phyloP scores from a whole-genome alignment of 2,888 invertebrate genomes.

The Smittia sp. region DNA sequence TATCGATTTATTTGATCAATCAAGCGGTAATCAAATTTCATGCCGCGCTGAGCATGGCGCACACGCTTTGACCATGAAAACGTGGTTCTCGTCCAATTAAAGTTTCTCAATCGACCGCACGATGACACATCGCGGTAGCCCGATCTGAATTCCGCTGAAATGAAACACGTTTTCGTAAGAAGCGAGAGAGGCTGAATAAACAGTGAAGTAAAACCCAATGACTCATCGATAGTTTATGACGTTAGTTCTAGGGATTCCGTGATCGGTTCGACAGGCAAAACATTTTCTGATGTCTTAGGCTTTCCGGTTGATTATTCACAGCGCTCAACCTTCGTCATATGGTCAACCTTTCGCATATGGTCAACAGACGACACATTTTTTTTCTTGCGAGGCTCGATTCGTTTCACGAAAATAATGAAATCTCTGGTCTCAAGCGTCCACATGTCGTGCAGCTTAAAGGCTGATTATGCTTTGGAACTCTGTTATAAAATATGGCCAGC shows the following conservation, averaged over 20 bases:
- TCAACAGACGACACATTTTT: too few species aligned
- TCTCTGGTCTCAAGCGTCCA: too few species aligned
- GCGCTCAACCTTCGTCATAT: too few species aligned
- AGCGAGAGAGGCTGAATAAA: background rate
- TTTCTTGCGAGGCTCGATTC: too few species aligned
- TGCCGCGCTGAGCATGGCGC: background rate
- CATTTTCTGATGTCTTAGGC: background rate
- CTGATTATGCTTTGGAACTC: too few species aligned
- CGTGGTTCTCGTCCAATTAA: conserved; percentile 13
- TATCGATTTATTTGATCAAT: conserved; percentile 25
- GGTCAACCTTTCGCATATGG: too few species aligned
- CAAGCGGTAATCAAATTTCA: conserved; percentile 22
- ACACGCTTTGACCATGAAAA: conserved; percentile 15
- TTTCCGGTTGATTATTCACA: background rate
- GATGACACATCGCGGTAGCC: background rate
- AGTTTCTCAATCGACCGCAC: background rate
- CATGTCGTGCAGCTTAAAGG: too few species aligned
- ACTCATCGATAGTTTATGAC: conserved; percentile 31
- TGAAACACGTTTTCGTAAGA: conserved; percentile 29
- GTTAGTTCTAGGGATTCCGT: background rate
- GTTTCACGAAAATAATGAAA: too few species aligned
- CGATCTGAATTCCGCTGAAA: conserved; percentile 3
- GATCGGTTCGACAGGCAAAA: background rate
- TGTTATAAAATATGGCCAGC: too few species aligned
- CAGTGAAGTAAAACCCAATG: conserved; percentile 16